phyloP scores from a whole-genome alignment of 2,797 vertebrate species.

The Oophaga sylvatica region DNA sequence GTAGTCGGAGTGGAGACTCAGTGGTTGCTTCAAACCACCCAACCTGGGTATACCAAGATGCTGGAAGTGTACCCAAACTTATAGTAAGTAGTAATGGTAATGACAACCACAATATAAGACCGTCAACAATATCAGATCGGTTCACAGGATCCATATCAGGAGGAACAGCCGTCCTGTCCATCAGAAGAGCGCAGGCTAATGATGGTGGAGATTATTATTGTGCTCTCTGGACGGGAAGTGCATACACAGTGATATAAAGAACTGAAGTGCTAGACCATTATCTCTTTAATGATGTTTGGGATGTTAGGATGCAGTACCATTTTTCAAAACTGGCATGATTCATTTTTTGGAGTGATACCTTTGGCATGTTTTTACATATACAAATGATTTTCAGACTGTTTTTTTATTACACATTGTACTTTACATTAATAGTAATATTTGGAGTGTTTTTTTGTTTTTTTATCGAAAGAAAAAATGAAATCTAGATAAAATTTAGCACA shows the following conservation, averaged over 20 bases:
- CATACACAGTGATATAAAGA: neutral
- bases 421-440: too few relatives aligned
- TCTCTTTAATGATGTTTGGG: neutral
- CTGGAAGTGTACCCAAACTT: neutral
- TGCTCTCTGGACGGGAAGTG: neutral
- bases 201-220: slow-evolving; percentile 45
- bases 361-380: too few relatives aligned
- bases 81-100: neutral
- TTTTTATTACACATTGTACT: too few relatives aligned
- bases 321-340: too few relatives aligned
- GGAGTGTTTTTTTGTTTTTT: too few relatives aligned
- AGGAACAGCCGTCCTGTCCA: fast-evolving
- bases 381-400: too few relatives aligned
- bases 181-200: slow-evolving; percentile 20
- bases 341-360: too few relatives aligned
- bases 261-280: neutral
- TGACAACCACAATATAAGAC: neutral
- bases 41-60: slow-evolving; percentile 19
- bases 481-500: too few relatives aligned
- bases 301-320: too few relatives aligned
- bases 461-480: too few relatives aligned
- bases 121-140: slow-evolving; percentile 5
- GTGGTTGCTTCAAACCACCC: slow-evolving; percentile 34
- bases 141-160: neutral
- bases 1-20: slow-evolving; percentile 3